Base-by-base conservation (phyloP, 2,797 vertebrate species). In the Tauraco hartlaubi region DNA sequence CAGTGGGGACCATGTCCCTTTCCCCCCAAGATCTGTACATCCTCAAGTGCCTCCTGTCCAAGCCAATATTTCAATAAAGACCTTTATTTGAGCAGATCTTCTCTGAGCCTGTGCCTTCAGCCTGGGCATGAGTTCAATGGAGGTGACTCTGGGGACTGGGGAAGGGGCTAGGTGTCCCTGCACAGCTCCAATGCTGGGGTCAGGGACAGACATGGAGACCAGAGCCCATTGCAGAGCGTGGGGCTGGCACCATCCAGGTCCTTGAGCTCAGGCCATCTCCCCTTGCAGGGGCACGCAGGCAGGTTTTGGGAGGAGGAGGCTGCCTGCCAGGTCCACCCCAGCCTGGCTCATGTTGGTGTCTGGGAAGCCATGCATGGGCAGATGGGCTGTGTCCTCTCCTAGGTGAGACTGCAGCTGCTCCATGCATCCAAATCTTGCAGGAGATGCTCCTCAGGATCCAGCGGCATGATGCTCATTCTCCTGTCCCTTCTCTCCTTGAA, bases 121-220 rank as follows among this genome's bases (percentile, higher is more conserved):
- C 51, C 18, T 23, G 33, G 14, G 9, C 1, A 0, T 1, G 12
- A 5, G 17, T 25, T n/a, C 1, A 0, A 16, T 4, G 25, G 76
- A 58, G 48, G 5, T 75, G n/a, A 31, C 12, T 37, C 39, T 21
- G 35, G 46, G 44, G 33, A 83, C 19, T 0, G 0, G 51, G 23
- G 18, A 44, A 18, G 15, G 52, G 44, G 13, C 6, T 61, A 3
- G 9, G 11, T 61, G 71, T 43, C 23, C 37, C 15, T 13, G 6
- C 37, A 31, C 16, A 67, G 43, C 46, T 14, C 52, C 54, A 10
- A 18, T 12, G 26, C 0, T 1, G 21, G 19, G 11, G 13, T 41
- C 55, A 22, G 25, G 31, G 44, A 7, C 68, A 55, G 61, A 11
- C 10, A 7, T 9, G 15, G 77, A 26, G 61, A 21, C 7, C 52